Base-by-base conservation (phyloP, 2,113 vertebrate species). In the Chlorodrepanis virens region DNA sequence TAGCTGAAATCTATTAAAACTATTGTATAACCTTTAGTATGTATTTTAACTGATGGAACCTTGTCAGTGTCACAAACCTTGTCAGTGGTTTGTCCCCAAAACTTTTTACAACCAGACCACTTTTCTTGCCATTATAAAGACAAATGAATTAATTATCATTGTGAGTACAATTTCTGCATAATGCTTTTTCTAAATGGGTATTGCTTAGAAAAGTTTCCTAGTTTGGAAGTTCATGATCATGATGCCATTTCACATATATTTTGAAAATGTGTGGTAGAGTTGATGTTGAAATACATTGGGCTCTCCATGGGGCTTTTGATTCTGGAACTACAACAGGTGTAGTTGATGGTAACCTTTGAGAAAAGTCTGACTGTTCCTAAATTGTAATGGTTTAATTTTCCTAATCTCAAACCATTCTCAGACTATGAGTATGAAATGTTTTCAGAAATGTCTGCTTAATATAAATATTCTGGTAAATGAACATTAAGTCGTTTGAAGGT, bases 91-190 rank as follows among this genome's bases (percentile, higher is more conserved):
- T 76, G 14, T 56, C 42, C 25, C 35, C 35, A 69, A 56, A 86
- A 16, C 39, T 53, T 81, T 93, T 91, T 84, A 72, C 68, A 93
- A 37, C 68, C 60, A 61, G 54, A 78, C 79, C 23, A 33, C 37
- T 91, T 90, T 78, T 35, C 89, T 91, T 94, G 72, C 64, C 54
- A 35, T 75, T 78, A 39, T 69, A 84, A 89, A 89, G 83, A 68
- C 47, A 2, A 10, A 75, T 81, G 5, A 87, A 74, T 94, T 94
- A 23, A 52, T 81, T 94, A 47, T 39, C 21, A 20, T 59, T 11
- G 0, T 74, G 39, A 71, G 28, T 67, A 42, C 33, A 50, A 20
- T 81, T 84, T 91, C 56, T 93, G 60, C 83, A 60, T 67, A 65
- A 54, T 33, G 54, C 6, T 33, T 80, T 77, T 92, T 89, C 12